Conservation (phyloP, 1,140 invertebrate genomes). For the Brachionus paranguensis region DNA sequence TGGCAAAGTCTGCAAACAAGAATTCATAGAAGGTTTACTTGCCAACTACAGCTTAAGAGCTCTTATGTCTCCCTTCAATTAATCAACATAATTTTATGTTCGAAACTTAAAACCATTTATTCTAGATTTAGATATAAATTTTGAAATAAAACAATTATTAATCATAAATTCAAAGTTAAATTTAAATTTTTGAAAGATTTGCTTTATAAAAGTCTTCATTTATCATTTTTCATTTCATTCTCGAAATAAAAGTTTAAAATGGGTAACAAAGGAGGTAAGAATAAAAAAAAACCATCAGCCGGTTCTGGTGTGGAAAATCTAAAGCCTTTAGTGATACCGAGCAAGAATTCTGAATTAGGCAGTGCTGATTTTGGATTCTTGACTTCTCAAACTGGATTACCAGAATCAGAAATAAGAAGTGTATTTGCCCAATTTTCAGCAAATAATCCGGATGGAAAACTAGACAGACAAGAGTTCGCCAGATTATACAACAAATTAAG, state of each 20-base stretch:
- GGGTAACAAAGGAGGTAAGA: slow-evolving; percentile 8
- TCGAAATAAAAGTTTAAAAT: background rate
- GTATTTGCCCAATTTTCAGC: background rate
- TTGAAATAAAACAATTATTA: background rate
- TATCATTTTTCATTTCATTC: background rate
- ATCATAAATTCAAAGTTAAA: background rate
- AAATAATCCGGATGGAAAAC: slow-evolving; percentile 3
- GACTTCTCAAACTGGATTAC: background rate
- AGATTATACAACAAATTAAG: background rate
- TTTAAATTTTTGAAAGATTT: background rate
- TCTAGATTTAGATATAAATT: background rate
- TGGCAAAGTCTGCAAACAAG: slow-evolving; percentile 1
- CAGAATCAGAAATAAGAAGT: background rate
- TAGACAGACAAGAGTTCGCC: background rate
- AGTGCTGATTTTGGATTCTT: background rate
- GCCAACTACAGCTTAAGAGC: slow-evolving; percentile 4
- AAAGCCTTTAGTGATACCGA: background rate
- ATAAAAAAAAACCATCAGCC: background rate
- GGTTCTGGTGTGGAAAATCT: background rate
- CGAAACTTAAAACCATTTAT: background rate
- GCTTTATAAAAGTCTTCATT: background rate
- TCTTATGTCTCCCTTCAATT: slow-evolving; percentile 37
- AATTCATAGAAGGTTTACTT: slow-evolving; percentile 20
- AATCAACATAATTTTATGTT: background rate
- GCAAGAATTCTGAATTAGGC: background rate